Percentiles rank a stretch among this genome's conserved stretches.
phyloP scores from a whole-genome alignment of 2,888 invertebrate genomes.

The Heteromurus nitidus region DNA sequence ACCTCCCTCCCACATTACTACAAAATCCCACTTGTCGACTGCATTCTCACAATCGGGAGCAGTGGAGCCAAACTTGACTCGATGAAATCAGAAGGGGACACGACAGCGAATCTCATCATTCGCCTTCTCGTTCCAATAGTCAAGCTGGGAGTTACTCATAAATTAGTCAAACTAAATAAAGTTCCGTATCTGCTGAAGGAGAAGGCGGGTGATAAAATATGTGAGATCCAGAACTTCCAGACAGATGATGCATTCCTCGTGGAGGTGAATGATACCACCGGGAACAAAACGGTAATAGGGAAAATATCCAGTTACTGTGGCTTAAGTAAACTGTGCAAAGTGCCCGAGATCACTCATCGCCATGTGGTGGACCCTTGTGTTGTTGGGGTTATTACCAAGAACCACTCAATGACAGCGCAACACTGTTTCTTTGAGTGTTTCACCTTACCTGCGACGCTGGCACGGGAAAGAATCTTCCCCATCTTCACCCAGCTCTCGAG shows the following conservation, averaged over 20 bases:
- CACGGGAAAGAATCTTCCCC: constrained; percentile 48
- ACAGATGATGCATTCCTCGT: constrained; percentile 57
- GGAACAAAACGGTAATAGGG: constrained; percentile 1
- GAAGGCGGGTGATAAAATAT: constrained; percentile 43
- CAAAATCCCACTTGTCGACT: constrained; percentile 65
- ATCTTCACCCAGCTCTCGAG: constrained; percentile 54
- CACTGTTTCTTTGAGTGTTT: constrained; percentile 56
- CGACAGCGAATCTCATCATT: constrained; percentile 46
- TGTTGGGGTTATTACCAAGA: constrained; percentile 45
- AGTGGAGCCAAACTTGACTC: neutral
- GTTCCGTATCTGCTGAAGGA: constrained; percentile 53
- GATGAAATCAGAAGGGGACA: neutral
- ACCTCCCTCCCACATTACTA: constrained; percentile 61
- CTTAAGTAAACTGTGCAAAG: constrained; percentile 51
- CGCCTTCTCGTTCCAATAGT: constrained; percentile 59
- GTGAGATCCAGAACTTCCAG: constrained; percentile 60
- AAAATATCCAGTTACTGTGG: constrained; percentile 34
- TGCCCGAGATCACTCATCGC: constrained; percentile 50
- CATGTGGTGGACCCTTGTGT: constrained; percentile 63
- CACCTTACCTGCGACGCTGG: neutral
- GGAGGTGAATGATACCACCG: constrained; percentile 25
- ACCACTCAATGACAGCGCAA: constrained; percentile 39
- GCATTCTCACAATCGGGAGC: constrained; percentile 46
- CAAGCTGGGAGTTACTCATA: constrained; percentile 37
- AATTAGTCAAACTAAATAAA: constrained; percentile 54